These are phyloP conservation scores for Cladorhizidae sp. DNA, from an alignment of 37 sponge, comb jelly and placozoan species.

Conservation along the genomic window DNA sequence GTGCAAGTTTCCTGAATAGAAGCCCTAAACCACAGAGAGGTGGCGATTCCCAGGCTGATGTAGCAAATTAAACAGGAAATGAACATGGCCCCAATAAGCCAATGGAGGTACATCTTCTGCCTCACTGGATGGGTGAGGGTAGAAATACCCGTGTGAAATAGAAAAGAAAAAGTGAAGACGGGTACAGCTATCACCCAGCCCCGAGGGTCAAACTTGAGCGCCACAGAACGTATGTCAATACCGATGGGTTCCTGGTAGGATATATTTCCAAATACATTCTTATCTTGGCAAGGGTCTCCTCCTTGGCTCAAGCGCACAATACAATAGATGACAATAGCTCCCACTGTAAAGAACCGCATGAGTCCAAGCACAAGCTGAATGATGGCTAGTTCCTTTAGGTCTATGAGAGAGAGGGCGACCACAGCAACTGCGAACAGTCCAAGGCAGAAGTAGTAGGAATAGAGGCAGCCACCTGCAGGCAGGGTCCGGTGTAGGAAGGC, in stretches of 20 bases:
- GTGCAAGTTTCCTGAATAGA: constrained; percentile 73
- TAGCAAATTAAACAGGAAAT: constrained; percentile 46
- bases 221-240: neutral
- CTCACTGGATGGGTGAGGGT: constrained; percentile 72
- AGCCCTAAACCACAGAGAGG: constrained; percentile 73
- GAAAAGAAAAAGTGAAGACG: constrained; percentile 77
- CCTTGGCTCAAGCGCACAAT: constrained; percentile 39
- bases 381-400: constrained; percentile 81
- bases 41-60: constrained; percentile 70
- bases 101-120: constrained; percentile 59
- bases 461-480: constrained; percentile 61
- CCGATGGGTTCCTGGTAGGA: neutral
- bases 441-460: constrained; percentile 74
- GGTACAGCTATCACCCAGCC: constrained; percentile 82
- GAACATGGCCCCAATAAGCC: constrained; percentile 63
- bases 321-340: constrained; percentile 64
- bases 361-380: constrained; percentile 75
- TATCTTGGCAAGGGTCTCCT: constrained; percentile 12
- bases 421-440: constrained; percentile 72
- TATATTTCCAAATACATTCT: neutral
- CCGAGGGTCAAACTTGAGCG: constrained; percentile 52
- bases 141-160: constrained; percentile 79
- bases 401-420: constrained; percentile 64
- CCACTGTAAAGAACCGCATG: constrained; percentile 70
- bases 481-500: constrained; percentile 60